Percentiles rank a stretch among this genome's conserved stretches.
These are phyloP conservation scores for Oceanites oceanicus DNA, from an alignment of 2,113 vertebrate species.

Conservation along the genomic window DNA sequence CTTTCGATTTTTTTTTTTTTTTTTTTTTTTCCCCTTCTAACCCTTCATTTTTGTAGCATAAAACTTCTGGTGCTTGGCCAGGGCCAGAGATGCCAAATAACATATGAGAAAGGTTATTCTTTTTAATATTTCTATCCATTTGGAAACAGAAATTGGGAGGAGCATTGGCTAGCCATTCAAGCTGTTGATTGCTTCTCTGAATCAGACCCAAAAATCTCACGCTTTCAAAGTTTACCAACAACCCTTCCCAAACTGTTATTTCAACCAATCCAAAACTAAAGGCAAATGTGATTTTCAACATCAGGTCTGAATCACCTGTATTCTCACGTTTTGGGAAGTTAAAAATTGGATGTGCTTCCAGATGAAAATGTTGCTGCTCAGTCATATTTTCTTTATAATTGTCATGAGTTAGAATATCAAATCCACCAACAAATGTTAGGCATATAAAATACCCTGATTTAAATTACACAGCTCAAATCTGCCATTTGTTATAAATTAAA, in stretches of 20 bases:
- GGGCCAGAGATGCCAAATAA: not conserved
- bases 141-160: constrained; percentile 14
- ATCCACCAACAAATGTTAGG: not conserved
- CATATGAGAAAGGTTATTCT: not conserved
- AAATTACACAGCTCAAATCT: not conserved
- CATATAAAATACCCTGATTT: not conserved
- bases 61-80: not conserved
- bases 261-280: not conserved
- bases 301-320: not conserved
- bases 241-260: not conserved
- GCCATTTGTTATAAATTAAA: not conserved
- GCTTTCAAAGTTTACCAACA: not conserved
- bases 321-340: not conserved
- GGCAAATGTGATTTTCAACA: not conserved
- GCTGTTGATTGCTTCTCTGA: not conserved
- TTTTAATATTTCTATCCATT: constrained; percentile 9
- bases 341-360: not conserved
- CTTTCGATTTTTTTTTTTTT: not conserved
- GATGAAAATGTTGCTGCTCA: not conserved
- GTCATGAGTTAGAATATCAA: not conserved
- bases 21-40: not conserved
- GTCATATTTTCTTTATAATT: not conserved
- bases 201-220: not conserved
- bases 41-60: not conserved
- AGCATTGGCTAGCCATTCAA: not conserved